These are phyloP conservation scores for Pachycephus smyrnensis DNA, from an alignment of 2,888 invertebrate genomes.

Conservation along the genomic window DNA sequence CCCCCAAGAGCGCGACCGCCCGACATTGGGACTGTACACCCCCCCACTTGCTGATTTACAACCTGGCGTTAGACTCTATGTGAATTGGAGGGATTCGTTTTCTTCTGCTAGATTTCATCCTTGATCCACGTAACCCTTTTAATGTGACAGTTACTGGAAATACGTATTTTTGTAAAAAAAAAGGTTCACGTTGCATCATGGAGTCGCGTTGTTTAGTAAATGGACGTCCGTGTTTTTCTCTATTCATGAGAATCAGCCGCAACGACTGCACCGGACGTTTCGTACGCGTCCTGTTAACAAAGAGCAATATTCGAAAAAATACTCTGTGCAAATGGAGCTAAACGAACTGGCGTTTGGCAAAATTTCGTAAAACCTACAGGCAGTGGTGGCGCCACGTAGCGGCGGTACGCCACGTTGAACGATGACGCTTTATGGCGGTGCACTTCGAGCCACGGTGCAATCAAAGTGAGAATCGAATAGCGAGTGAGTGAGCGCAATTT, in stretches of 20 bases:
- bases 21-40: neutral
- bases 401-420: neutral
- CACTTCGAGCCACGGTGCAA: conserved; percentile 55
- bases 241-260: neutral
- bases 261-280: neutral
- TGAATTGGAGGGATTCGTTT: neutral
- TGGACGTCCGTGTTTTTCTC: neutral
- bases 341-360: neutral
- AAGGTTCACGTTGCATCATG: neutral
- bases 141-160: neutral
- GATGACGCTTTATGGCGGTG: conserved; percentile 41
- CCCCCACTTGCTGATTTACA: conserved; percentile 9
- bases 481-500: conserved; percentile 59
- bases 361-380: neutral
- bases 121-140: neutral
- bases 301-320: neutral
- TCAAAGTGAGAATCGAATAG: conserved; percentile 62
- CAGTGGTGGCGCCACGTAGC: conserved; percentile 14
- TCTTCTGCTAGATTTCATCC: neutral
- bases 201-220: neutral
- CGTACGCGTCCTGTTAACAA: neutral
- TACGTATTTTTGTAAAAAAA: neutral
- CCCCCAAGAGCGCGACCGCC: conserved; percentile 10
- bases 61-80: neutral
- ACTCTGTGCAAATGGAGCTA: neutral